Percentiles rank a stretch among this genome's conserved stretches.
These are phyloP conservation scores for Fabriciana adippe DNA, from an alignment of 2,888 invertebrate species.

Conservation along the genomic window DNA sequence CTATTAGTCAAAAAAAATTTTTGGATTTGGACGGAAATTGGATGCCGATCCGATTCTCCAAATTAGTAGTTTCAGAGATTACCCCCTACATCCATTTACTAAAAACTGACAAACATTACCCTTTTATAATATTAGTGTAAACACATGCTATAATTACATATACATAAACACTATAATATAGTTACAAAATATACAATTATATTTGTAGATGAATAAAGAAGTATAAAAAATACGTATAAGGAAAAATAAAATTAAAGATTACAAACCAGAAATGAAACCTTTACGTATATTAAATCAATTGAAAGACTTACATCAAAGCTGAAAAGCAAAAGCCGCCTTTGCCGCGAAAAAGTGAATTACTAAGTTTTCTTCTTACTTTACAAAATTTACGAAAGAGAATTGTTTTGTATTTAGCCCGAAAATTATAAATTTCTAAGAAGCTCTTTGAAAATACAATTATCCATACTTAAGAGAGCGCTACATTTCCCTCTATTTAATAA, in stretches of 20 bases:
- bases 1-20: too few species aligned
- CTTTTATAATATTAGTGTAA: too few species aligned
- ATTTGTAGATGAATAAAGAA: too few species aligned
- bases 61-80: too few species aligned
- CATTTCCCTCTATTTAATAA: slow-evolving; percentile 68
- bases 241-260: background rate
- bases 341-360: slow-evolving; percentile 19
- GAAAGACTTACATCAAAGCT: slow-evolving; percentile 22
- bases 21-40: too few species aligned
- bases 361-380: slow-evolving; percentile 33
- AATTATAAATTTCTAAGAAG: slow-evolving; percentile 63
- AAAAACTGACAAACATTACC: too few species aligned
- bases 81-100: too few species aligned
- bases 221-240: too few species aligned
- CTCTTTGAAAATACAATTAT: slow-evolving; percentile 75
- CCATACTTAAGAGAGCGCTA: slow-evolving; percentile 58
- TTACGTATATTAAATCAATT: slow-evolving; percentile 15
- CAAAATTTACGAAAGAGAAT: slow-evolving; percentile 41
- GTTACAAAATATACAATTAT: too few species aligned
- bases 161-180: too few species aligned
- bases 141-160: too few species aligned
- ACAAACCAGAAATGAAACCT: background rate
- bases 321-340: slow-evolving; percentile 7
- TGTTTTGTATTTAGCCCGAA: slow-evolving; percentile 50
- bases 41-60: too few species aligned